Percentiles rank a stretch among this genome's conserved stretches.
Evolutionary conservation across 2,888 invertebrate genomes (phyloP).

Genomic region (Andrena hattorfiana): DNA sequence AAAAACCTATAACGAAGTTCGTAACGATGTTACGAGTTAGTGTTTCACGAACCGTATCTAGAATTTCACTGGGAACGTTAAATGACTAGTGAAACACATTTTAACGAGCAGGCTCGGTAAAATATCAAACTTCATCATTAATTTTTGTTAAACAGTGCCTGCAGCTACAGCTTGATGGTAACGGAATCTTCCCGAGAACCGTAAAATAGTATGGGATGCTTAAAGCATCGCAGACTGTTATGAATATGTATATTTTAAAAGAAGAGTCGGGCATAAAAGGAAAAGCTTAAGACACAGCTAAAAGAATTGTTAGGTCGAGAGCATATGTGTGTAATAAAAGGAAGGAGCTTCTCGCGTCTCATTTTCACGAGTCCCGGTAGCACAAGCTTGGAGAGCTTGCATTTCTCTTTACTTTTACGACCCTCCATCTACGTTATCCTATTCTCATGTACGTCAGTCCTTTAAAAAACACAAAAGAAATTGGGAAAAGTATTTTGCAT

Average conservation of each 20-base stretch:
- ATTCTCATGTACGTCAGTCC: neutral
- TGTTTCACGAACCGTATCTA: neutral
- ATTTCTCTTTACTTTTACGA: slow-evolving; percentile 28
- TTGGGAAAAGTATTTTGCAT: neutral
- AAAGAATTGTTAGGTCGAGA: neutral
- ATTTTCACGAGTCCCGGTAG: slow-evolving; percentile 5
- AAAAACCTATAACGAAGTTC: slow-evolving; percentile 1
- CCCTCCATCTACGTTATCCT: neutral
- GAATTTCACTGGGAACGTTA: neutral
- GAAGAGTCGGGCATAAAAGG: neutral
- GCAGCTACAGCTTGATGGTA: neutral
- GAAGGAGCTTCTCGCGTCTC: neutral
- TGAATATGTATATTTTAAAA: neutral
- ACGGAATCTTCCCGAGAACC: neutral
- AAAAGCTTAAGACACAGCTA: neutral
- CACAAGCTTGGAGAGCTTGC: slow-evolving; percentile 2
- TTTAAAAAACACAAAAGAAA: no score
- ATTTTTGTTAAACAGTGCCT: neutral
- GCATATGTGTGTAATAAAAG: neutral
- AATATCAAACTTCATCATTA: neutral
- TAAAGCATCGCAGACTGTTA: neutral
- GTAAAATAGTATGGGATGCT: neutral
- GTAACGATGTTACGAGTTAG: slow-evolving; percentile 16
- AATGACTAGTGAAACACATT: slow-evolving; percentile 14
- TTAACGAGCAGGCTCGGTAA: neutral